Conservation (phyloP, 2,888 invertebrate species). For the Rosalia funebris region DNA sequence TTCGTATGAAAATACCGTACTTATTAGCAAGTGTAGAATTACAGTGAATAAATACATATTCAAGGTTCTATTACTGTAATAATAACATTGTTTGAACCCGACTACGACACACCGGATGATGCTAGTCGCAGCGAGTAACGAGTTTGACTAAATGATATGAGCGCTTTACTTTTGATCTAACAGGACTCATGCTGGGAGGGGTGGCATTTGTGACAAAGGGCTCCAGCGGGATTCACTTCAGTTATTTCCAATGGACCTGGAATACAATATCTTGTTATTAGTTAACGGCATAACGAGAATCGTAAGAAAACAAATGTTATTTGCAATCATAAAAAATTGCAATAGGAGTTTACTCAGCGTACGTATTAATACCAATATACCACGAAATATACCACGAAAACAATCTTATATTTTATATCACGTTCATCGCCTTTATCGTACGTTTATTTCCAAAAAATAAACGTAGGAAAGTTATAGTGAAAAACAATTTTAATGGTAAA, state of each 20-base stretch:
- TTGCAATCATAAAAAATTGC: too few relatives aligned
- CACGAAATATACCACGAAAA: too few relatives aligned
- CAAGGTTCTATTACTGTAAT: conserved; percentile 8
- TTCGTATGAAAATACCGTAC: conserved; percentile 8
- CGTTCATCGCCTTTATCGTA: too few relatives aligned
- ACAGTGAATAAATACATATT: conserved; percentile 18
- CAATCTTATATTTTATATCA: too few relatives aligned
- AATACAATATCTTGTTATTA: too few relatives aligned
- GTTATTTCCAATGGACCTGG: not conserved
- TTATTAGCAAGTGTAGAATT: conserved; percentile 16
- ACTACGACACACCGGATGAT: not conserved
- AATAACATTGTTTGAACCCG: conserved; percentile 4
- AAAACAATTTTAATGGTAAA: too few relatives aligned
- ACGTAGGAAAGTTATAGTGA: too few relatives aligned
- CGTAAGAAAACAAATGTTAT: not conserved
- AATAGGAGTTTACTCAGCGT: too few relatives aligned
- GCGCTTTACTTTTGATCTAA: conserved; percentile 2
- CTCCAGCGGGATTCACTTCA: not conserved
- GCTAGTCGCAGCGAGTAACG: conserved; percentile 1
- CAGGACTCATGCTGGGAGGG: conserved; percentile 14
- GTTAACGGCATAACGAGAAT: too few relatives aligned
- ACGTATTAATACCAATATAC: too few relatives aligned
- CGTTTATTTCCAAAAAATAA: too few relatives aligned
- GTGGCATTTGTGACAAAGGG: conserved; percentile 3
- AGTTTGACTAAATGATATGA: conserved; percentile 7